Base-by-base conservation (phyloP, 2,113 vertebrate species). In the Tychaedon coryphoeus region DNA sequence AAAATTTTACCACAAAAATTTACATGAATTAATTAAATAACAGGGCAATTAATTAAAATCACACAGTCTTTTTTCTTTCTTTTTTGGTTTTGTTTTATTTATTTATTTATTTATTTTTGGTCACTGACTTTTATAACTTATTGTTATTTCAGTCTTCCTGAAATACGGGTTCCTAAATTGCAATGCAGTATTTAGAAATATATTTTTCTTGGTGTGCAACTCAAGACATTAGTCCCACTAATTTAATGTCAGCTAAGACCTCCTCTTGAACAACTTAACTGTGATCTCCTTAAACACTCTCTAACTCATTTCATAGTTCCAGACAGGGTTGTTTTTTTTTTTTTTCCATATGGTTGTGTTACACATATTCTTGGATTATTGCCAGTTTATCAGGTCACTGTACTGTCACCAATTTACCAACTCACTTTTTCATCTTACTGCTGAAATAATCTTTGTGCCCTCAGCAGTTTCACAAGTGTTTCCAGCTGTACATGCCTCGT, bases 241-340 rank as follows among this genome's bases (percentile, higher is more conserved):
- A 65, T 45, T 72, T 72, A 16, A n/a, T 24, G 17, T 73, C 54
- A 81, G 17, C 22, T 28, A 72, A 61, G 40, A 82, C 33, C 12
- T 84, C 12, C 34, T 77, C 51, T 84, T 86, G 64, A 89, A 12
- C 45, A 88, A 28, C 20, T 36, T 48, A 19, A 45, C 50, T 86
- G 33, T 7, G 25, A 19, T 79, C 28, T 79, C 28, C 62, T 90
- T 75, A 76, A 92, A 51, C 3, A 19, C 9, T 13, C 9, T 13
- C 31, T 75, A 29, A 43, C 14, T 50, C 5, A 22, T 72, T 75
- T 79, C 12, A 9, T 25, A 58, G 34, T 45, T 60, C 14, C 8
- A 81, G 14, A 10, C 20, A 64, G 4, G 3, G 3, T 0, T 2
- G 4, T 61, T 66, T 22, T 11, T 70, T 2, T 4, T 61, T 66